Evolutionary conservation across 1,140 invertebrate species (phyloP), one percentile per base, ranked within the genome.

Genomic region (Brachionus plicatilis): DNA sequence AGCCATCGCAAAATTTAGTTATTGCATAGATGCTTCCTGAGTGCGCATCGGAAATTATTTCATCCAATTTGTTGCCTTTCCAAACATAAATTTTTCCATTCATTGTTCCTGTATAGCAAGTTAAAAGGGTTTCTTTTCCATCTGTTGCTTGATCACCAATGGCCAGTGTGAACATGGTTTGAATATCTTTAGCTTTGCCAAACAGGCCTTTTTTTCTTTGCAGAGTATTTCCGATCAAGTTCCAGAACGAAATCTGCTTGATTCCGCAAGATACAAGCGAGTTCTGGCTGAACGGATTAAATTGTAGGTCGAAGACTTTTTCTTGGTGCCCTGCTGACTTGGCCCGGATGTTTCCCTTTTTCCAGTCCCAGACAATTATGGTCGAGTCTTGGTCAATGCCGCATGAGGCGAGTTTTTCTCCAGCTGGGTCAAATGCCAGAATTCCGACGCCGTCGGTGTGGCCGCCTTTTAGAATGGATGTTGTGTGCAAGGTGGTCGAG

Each of bases 221-320:
- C 12, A 90, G 85, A 37, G 89, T 87, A 86, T 90, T 90, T 29
- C 90, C 90, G 86, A 87, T 88, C 20, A 90, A 78, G 9, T 87
- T 87, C 90, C 90, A 90, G 76, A 90, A 90, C 72, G 89, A 89
- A 37, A 90, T 89, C 85, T 90, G 90, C 84, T 90, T 90, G 1
- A 90, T 87, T 17, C 90, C 90, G 87, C 89, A 90, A 33, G 87
- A 90, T 2, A 89, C 88, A 24, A 90, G 85, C 14, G 85, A 84
- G 83, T 90, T 88, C 6, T 86, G 85, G 85, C 87, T 86, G 83
- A 85, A 87, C 8, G 87, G 87, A 76, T 88, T 86, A 66, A 90
- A 90, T 85, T 88, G 88, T 20, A 88, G 85, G 86, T 90, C 90
- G 88, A 90, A 90, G 11, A 90, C 87, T 88, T 90, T 45, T 72